A percentile compares a stretch with the other conserved stretches of the same genome.
phyloP scores from a whole-genome alignment of 2,113 vertebrate species.

The Crotalus helleri region DNA sequence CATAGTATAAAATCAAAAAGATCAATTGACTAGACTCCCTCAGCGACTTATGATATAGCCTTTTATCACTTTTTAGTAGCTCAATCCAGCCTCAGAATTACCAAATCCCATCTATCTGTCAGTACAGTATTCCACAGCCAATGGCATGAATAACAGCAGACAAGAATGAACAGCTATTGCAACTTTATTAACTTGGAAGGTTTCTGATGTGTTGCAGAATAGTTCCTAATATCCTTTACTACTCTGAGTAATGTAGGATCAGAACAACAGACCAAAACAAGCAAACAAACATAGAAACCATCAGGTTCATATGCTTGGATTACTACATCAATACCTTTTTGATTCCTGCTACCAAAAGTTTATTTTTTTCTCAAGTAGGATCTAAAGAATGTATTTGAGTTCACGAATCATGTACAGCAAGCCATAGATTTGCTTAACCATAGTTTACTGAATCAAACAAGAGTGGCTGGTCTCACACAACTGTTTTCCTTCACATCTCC shows the following conservation, averaged over 20 bases:
- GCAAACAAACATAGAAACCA: background rate
- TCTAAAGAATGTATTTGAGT: background rate
- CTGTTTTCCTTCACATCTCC: background rate
- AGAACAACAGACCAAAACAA: background rate
- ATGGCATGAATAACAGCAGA: background rate
- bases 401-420: background rate
- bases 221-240: background rate
- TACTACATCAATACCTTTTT: background rate
- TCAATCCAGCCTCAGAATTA: slow-evolving; percentile 7
- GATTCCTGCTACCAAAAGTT: background rate
- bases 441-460: background rate
- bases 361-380: background rate
- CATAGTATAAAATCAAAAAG: background rate
- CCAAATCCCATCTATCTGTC: background rate
- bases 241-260: background rate
- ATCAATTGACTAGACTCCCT: background rate
- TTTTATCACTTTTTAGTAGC: background rate
- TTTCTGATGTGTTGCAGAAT: background rate
- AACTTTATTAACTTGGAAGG: background rate
- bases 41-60: too few species aligned
- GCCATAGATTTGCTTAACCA: background rate
- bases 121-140: background rate
- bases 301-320: background rate
- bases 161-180: background rate
- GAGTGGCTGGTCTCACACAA: background rate